phyloP scores from a whole-genome alignment of 1,140 invertebrate species.

The Tigriopus japonicus region DNA sequence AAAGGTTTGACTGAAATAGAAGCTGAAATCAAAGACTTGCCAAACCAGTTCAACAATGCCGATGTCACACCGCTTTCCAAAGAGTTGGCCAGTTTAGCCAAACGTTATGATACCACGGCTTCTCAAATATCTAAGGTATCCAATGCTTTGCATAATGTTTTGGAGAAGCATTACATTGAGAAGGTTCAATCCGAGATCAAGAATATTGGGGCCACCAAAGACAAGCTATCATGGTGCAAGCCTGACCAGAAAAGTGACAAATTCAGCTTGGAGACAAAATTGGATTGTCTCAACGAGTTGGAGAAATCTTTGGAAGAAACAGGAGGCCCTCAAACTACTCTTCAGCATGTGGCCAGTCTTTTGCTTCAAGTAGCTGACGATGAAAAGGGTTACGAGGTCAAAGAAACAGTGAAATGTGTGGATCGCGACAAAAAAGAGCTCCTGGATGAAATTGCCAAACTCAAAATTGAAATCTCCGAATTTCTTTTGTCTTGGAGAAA shows the following conservation, averaged over 20 bases:
- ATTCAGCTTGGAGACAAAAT: conserved; percentile 80
- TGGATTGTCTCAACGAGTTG: conserved; percentile 55
- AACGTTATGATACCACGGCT: conserved; percentile 49
- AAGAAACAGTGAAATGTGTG: conserved; percentile 8
- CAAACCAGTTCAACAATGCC: conserved; percentile 54
- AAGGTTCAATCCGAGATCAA: conserved; percentile 59
- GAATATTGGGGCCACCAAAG: conserved; percentile 52
- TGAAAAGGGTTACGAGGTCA: conserved; percentile 18
- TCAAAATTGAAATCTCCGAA: conserved; percentile 13
- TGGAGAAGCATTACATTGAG: conserved; percentile 71
- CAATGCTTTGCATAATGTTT: conserved; percentile 50
- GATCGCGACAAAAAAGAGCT: conserved; percentile 5
- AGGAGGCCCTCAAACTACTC: conserved; percentile 19
- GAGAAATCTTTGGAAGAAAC: conserved; percentile 40
- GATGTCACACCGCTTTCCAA: conserved; percentile 48
- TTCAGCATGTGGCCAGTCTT: conserved; percentile 18
- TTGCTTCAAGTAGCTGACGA: conserved; percentile 19
- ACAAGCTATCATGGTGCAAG: conserved; percentile 80
- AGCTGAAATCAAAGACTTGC: conserved; percentile 45
- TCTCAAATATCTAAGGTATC: conserved; percentile 57
- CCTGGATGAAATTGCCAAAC: conserved; percentile 3
- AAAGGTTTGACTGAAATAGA: conserved; percentile 45
- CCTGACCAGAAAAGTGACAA: conserved; percentile 66
- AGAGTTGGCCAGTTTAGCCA: conserved; percentile 53
- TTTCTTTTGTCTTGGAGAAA: conserved; percentile 50